Percentiles rank a stretch among this genome's conserved stretches.
Conservation (phyloP, 30 jellyfish, hydroid and myxozoan species). For the Turritopsis rubra region DNA sequence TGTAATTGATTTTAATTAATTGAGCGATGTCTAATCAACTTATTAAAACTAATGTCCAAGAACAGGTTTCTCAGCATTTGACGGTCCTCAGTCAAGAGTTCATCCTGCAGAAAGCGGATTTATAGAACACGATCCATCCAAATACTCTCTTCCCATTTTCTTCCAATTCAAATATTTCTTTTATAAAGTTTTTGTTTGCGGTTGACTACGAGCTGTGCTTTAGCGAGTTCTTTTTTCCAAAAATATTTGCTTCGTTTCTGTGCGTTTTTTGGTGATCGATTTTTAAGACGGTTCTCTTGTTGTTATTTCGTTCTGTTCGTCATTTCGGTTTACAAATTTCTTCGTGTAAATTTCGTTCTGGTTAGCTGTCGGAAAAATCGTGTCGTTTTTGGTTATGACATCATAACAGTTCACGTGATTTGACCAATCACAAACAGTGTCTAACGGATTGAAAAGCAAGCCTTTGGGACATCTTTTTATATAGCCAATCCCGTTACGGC, state of each 20-base stretch:
- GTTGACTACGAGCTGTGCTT: not conserved
- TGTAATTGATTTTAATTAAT: too few relatives aligned
- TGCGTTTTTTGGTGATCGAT: not conserved
- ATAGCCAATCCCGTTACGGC: slow-evolving; percentile 41
- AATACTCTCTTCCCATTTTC: too few relatives aligned
- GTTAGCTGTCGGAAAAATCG: not conserved
- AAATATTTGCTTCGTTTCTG: too few relatives aligned
- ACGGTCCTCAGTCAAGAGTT: too few relatives aligned
- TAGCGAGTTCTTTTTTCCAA: too few relatives aligned
- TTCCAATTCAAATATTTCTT: too few relatives aligned
- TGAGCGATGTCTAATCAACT: too few relatives aligned
- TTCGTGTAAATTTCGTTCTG: not conserved
- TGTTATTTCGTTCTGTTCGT: not conserved
- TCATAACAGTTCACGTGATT: slow-evolving; percentile 41
- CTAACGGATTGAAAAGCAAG: slow-evolving; percentile 47
- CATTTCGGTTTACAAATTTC: not conserved
- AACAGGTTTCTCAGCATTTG: too few relatives aligned
- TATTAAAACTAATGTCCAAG: too few relatives aligned
- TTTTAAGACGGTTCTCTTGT: not conserved
- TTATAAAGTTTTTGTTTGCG: too few relatives aligned
- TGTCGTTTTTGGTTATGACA: not conserved
- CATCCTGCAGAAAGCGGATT: too few relatives aligned
- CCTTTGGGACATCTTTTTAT: slow-evolving; percentile 60
- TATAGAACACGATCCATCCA: too few relatives aligned
- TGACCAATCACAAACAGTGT: slow-evolving; percentile 87